Conservation (phyloP, 2,888 invertebrate genomes). For the Criorhina ranunculi region DNA sequence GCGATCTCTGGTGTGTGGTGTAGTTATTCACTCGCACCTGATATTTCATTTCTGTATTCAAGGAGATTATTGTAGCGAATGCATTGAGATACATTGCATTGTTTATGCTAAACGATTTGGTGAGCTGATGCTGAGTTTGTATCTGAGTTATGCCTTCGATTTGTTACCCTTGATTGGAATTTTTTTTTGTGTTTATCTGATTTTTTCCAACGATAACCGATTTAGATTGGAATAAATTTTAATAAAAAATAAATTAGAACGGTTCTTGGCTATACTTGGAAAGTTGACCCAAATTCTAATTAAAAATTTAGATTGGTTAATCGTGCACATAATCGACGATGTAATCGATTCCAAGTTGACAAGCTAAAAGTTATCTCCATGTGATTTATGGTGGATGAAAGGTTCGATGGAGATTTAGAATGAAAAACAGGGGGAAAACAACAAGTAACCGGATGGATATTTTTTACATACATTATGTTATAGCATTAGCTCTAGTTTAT, state of each 20-base stretch:
- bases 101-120: slow-evolving; percentile 55
- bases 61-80: slow-evolving; percentile 61
- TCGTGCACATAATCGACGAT: slow-evolving; percentile 62
- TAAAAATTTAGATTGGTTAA: slow-evolving; percentile 66
- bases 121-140: slow-evolving; percentile 10
- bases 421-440: too few relatives aligned
- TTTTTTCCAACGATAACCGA: slow-evolving; percentile 59
- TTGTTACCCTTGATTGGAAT: slow-evolving; percentile 66
- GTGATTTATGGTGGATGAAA: neutral
- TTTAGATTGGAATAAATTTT: slow-evolving; percentile 40
- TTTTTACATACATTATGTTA: too few relatives aligned
- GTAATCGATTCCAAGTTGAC: slow-evolving; percentile 58
- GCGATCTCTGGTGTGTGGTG: too few relatives aligned
- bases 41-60: slow-evolving; percentile 44
- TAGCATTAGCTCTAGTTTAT: too few relatives aligned
- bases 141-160: slow-evolving; percentile 48
- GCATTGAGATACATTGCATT: slow-evolving; percentile 49
- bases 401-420: slow-evolving; percentile 29
- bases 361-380: slow-evolving; percentile 28
- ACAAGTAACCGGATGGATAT: too few relatives aligned
- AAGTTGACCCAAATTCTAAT: slow-evolving; percentile 63
- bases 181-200: slow-evolving; percentile 27
- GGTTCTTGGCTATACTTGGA: slow-evolving; percentile 48
- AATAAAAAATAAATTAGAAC: slow-evolving; percentile 36
- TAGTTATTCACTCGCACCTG: slow-evolving; percentile 1